Base-by-base conservation (phyloP, 2,797 vertebrate species). In the Dendrocincla fuliginosa region DNA sequence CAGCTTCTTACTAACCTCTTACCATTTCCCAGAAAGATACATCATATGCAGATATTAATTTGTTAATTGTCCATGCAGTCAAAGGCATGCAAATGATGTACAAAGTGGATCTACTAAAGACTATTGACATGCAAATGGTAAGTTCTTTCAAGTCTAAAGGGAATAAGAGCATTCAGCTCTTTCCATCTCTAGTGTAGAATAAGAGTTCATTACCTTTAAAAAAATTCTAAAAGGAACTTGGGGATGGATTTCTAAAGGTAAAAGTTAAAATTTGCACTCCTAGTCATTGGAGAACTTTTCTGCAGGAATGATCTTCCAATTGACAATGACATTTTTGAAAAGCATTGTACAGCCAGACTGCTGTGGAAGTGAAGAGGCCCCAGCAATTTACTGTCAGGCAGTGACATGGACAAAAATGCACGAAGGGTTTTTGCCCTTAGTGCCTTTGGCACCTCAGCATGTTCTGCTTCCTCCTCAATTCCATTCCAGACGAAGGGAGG, bases 31-130 rank as follows among this genome's bases (percentile, higher is more conserved):
- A 79, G 67, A 77, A 95, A 89, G 53, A 73, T 55, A 28, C 28
- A 64, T 81, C 70, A 74, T 41, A 59, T 50, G 64, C 57, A 80
- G 77, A 82, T 67, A 87, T 8, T 90, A 68, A 91, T 91, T 92
- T 84, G 16, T 90, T 95, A 91, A 95, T 91, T 93, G 42, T 79
- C 55, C 55, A 49, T n/a, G 55, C 11, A 59, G 61, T 78, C 16
- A 92, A 82, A 73, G 49, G 16, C 33, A 88, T 91, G 71, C 32
- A 96, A 80, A 94, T 92, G 9, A 77, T 83, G 41, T 64, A 92
- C 67, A 90, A 70, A 74, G 44, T 80, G 42, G 32, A 56, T 91
- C 70, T 93, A 24, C 84, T 60, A 8, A 75, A 89, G 60, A 33
- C 10, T 65, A 50, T 30, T 80, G 81, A 89, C 64, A 89, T 91